These are phyloP conservation scores for Phocides pigmalion DNA, from an alignment of 1,140 invertebrate species.

Conservation along the genomic window DNA sequence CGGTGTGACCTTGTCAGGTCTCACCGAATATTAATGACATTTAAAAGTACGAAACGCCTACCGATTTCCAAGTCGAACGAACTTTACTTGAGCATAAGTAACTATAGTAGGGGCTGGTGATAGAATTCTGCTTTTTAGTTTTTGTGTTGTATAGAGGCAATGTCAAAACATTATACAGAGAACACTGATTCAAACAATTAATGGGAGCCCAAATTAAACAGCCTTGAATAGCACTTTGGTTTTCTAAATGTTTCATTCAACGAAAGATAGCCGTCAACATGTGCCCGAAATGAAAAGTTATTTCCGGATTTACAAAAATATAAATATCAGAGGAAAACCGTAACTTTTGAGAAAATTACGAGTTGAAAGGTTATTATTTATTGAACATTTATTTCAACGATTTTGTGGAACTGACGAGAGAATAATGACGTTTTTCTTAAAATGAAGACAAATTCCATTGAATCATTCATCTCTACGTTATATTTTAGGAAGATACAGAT, in stretches of 20 bases:
- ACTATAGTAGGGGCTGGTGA: conserved; percentile 42
- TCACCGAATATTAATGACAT: no score
- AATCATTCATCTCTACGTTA: neutral
- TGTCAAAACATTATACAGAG: conserved; percentile 64
- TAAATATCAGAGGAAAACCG: conserved; percentile 43
- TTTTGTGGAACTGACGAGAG: conserved; percentile 12
- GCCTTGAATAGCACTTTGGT: conserved; percentile 59
- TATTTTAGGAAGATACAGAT: neutral
- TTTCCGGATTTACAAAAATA: conserved; percentile 46
- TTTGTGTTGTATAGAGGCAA: conserved; percentile 48
- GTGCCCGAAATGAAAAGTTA: conserved; percentile 50
- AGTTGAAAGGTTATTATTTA: conserved; percentile 36
- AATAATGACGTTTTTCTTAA: conserved; percentile 8
- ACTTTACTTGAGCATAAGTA: neutral
- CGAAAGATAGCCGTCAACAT: conserved; percentile 51
- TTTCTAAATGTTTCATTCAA: conserved; percentile 43
- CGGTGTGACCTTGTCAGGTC: no score
- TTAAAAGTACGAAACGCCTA: no score
- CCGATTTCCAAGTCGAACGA: no score
- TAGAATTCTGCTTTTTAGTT: conserved; percentile 40
- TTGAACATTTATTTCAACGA: conserved; percentile 30
- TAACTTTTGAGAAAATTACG: conserved; percentile 38
- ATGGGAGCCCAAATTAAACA: conserved; percentile 66
- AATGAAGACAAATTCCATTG: conserved; percentile 2
- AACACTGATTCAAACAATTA: conserved; percentile 53